Evolutionary conservation across 2,797 vertebrate genomes (phyloP), one percentile per base, ranked within the genome.

Genomic region (Dermochelys coriacea): DNA sequence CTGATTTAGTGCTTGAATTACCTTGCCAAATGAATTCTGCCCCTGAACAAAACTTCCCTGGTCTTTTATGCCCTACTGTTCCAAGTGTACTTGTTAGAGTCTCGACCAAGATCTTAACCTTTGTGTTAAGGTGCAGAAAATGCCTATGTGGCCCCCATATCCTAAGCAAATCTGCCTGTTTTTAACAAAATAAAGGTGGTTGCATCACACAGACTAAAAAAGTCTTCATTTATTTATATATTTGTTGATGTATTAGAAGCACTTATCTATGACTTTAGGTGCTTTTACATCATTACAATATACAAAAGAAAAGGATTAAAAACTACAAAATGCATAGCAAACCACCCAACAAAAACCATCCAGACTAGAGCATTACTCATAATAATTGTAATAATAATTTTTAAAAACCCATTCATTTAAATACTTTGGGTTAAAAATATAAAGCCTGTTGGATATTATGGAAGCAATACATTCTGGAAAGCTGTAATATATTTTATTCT

Each of bases 261-360:
- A 90, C 86, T 82, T 15, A 87, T 5, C 64, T 74, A 92, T 19
- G 0, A 47, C 88, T 87, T 90, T 88, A 82, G 41, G 71, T 92
- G n/a, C 75, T 95, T 59, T 95, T 89, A 57, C 92, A 95, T 49
- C 74, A 97, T 97, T 96, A 93, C 88, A 95, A 54, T 49, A 64
- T 78, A 84, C 57, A 59, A 91, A 94, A 90, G 84, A 95, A 93
- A 94, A 95, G 85, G 97, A 95, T 91, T 91, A 94, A 94, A 96
- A 93, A 85, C 87, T 88, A 93, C 82, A 96, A 85, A 91, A 55
- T 3, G 82, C 91, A 55, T 7, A 25, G 31, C 77, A 80, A 80
- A 84, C 37, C 77, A 52, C 8, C 31, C 86, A 93, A 95, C 50
- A 91, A 92, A 95, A 94, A 23, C 3, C 80, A 92, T 68, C 91